Conservation (phyloP, 2,797 vertebrate genomes). For the Microtus californicus region DNA sequence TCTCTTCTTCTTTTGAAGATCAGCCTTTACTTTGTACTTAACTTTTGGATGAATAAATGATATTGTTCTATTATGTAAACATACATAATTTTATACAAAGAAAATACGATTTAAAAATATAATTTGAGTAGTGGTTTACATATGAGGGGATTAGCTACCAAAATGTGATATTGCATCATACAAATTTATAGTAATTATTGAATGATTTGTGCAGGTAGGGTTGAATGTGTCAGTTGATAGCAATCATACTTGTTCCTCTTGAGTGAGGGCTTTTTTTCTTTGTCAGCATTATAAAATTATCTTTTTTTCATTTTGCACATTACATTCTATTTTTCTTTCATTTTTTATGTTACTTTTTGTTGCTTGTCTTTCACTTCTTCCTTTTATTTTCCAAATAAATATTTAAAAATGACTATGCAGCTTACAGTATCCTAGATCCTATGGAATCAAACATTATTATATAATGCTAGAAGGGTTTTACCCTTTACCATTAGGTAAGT, state of each 20-base stretch:
- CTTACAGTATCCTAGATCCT: neutral
- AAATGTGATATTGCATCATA: neutral
- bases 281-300: neutral
- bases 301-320: neutral
- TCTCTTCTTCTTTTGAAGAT: neutral
- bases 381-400: slow-evolving; percentile 30
- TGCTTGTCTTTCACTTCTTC: neutral
- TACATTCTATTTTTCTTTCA: too few species aligned
- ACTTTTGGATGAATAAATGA: neutral
- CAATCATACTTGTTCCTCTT: neutral
- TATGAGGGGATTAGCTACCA: neutral
- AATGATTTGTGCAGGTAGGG: neutral
- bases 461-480: neutral
- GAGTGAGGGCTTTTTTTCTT: neutral
- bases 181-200: neutral
- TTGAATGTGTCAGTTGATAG: slow-evolving; percentile 7
- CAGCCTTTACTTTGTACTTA: neutral
- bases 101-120: neutral
- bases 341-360: too few species aligned
- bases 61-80: neutral
- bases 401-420: neutral
- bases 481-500: neutral
- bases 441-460: neutral
- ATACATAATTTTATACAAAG: neutral
- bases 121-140: neutral